Base-by-base conservation (phyloP, 2,888 invertebrate species). In the Protonemura montana region DNA sequence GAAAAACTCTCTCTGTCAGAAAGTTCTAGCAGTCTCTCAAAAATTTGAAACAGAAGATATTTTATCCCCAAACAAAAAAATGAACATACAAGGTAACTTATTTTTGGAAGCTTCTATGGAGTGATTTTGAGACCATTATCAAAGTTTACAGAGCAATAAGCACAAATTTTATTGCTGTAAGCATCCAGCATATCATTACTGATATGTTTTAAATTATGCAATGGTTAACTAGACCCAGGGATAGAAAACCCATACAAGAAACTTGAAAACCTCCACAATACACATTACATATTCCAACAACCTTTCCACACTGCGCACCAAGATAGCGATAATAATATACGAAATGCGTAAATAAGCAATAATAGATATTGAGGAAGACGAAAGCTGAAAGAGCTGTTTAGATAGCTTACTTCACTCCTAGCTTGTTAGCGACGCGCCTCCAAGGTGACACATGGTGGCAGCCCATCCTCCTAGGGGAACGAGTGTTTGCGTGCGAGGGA, bases 341-440 rank as follows among this genome's bases (percentile, higher is more conserved):
- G 30, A 35, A 78, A 76, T 76, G 29, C 76, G 86, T 86, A 41
- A 81, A 42, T 21, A 59, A 59, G 59, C 59, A 13, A 59, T 59
- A 59, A 59, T 21, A 59, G 59, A 59, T 21, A 59, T 59, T 59
- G 59, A 86, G 76, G 83, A 86, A 42, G 29, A 77, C n/a, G 28
- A n/a, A 78, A 86, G 80, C 41, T 41, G 42, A 91, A 90, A 90
- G 92, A 92, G 89, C 90, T 89, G 90, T 89, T 81, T 30, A 16
- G 89, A 89, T 90, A 92, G 97, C 97, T 97, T 97, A 97, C 97
- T 97, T 97, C 93, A 97, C 97, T 95, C 97, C 97, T 92, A 97
- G 96, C 93, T 97, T 97, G 93, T 96, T 97, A 92, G 97, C 97
- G 92, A 97, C 97, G 93, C 97, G 95, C 91, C 97, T 96, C 97